Conservation (phyloP, 2,113 vertebrate genomes). For the Hypocryptadius cinnamomeus region DNA sequence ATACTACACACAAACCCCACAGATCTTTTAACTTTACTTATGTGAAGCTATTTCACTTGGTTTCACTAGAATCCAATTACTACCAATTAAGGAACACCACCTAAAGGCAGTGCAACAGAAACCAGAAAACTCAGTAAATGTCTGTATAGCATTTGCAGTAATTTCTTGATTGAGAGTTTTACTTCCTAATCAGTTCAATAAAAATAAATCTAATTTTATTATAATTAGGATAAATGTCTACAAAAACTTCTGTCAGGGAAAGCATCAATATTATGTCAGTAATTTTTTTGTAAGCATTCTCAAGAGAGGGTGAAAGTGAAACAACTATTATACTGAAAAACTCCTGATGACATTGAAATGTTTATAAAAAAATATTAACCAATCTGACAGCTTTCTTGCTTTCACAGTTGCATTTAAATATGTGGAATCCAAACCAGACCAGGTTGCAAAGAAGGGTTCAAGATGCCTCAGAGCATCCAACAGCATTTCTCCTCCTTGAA, state of each 20-base stretch:
- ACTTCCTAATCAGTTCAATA: background rate
- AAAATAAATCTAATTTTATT: background rate
- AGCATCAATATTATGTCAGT: background rate
- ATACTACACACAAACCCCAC: background rate
- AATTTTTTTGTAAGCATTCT: background rate
- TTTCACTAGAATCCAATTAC: background rate
- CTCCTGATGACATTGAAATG: background rate
- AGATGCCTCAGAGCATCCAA: background rate
- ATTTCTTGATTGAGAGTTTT: background rate
- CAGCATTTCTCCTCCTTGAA: background rate
- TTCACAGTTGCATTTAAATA: background rate
- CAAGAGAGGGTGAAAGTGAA: background rate
- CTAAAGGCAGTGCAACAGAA: background rate
- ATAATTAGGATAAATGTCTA: background rate
- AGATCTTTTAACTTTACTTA: background rate
- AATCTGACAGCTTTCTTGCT: background rate
- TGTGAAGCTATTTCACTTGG: background rate
- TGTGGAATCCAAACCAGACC: background rate
- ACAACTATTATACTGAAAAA: conserved; percentile 15
- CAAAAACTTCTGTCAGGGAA: background rate
- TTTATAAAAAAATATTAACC: background rate
- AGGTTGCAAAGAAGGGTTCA: background rate
- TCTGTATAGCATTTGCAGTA: background rate
- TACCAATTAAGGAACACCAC: background rate
- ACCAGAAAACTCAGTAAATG: background rate